phyloP scores from a whole-genome alignment of 1,140 invertebrate genomes.

The Pantala flavescens region DNA sequence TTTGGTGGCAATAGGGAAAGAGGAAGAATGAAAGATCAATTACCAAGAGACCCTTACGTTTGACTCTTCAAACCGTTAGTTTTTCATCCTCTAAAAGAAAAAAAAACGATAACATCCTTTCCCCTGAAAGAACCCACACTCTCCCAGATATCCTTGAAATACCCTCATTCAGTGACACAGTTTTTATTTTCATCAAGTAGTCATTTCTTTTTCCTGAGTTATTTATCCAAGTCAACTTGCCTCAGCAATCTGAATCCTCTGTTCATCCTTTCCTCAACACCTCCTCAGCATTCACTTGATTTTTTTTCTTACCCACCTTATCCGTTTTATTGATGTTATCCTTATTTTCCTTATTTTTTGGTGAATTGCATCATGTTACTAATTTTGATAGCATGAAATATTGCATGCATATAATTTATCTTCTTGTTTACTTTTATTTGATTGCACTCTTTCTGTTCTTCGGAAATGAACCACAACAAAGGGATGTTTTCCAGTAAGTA shows the following conservation, averaged over 20 bases:
- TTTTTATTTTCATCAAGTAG: background rate
- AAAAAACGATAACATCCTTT: background rate
- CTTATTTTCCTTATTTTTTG: constrained; percentile 39
- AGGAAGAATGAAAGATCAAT: background rate
- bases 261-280: background rate
- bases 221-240: background rate
- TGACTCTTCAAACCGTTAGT: constrained; percentile 9
- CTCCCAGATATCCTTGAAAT: background rate
- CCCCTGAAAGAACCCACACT: background rate
- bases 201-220: background rate
- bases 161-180: background rate
- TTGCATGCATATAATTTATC: constrained; percentile 21
- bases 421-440: constrained; percentile 39
- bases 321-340: constrained; percentile 49
- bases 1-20: background rate
- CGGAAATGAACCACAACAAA: constrained; percentile 53
- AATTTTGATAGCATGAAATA: background rate
- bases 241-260: background rate
- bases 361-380: constrained; percentile 21
- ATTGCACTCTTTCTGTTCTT: constrained; percentile 63
- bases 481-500: constrained; percentile 77
- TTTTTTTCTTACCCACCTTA: constrained; percentile 34
- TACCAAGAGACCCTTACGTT: background rate
- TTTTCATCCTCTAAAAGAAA: constrained; percentile 8
- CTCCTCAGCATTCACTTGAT: background rate